Evolutionary conservation across 2,113 vertebrate genomes (phyloP), one percentile per base, ranked within the genome.

Genomic region (Phocoena phocoena): DNA sequence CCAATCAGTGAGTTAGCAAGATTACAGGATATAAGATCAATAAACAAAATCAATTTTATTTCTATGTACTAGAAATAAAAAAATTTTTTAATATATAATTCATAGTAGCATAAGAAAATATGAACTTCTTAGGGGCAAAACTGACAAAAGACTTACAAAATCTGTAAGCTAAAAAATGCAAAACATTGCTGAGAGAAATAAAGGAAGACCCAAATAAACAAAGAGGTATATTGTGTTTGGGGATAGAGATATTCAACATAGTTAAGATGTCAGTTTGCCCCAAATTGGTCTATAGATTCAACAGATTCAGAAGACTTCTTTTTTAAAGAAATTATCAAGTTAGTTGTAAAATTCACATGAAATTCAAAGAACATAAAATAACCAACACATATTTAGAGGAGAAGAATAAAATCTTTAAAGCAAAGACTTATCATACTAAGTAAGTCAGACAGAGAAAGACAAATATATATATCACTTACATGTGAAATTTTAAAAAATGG

Each of bases 351-450:
- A 76, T 83, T 88, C 62, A 36, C 60, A 76, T 83, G 60, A 23
- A 76, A 83, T 88, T 91, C 79, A 89, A 89, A 96, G 53, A 80
- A 77, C 17, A 28, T 77, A 62, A 82, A 88, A 82, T 62, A 87
- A 68, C 31, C 23, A 70, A 76, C 41, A 70, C 8, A 55, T 33
- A 21, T 88, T 82, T 62, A 21, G 26, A 84, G 67, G 33, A 21
- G 26, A 93, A 62, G 26, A 88, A 77, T 53, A 83, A 73, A 88
- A 28, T 71, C 28, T 71, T 84, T 63, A 92, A 79, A 85, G 21
- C 33, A 38, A n/a, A 60, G 28, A 38, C 55, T 95, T 71, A 82
- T 67, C 53, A 53, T 53, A 53, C 53, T 47, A 76, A 74, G 70
- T 44, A 41, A 74, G 73, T 18, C 44, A 76, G 44, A 47, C 8